These are phyloP conservation scores for Halictus ligatus DNA, from an alignment of 2,888 invertebrate genomes.

Conservation along the genomic window DNA sequence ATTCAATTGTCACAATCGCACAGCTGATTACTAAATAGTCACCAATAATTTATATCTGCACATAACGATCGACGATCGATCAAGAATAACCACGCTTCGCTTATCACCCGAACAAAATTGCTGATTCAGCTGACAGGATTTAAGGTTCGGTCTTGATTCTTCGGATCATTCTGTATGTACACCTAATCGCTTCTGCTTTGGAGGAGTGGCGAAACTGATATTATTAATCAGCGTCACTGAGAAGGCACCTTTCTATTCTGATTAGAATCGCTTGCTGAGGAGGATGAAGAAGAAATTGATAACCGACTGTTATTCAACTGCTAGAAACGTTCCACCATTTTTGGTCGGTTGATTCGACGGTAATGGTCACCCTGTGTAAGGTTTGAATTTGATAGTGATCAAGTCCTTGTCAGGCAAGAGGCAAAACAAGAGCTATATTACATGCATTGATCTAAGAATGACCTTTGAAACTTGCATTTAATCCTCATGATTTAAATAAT, in stretches of 20 bases:
- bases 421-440: background rate
- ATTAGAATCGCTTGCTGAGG: background rate
- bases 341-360: background rate
- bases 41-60: background rate
- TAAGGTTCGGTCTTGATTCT: background rate
- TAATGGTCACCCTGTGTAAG: background rate
- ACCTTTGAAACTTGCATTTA: background rate
- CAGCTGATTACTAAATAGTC: background rate
- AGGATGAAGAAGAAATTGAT: background rate
- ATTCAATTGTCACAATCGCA: background rate
- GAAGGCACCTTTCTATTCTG: background rate
- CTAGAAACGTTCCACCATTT: background rate
- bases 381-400: background rate
- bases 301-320: slow-evolving; percentile 15
- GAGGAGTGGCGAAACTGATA: background rate
- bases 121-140: background rate
- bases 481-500: background rate
- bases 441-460: background rate
- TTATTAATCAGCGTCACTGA: slow-evolving; percentile 2
- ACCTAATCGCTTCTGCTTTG: slow-evolving; percentile 26
- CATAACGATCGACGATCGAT: background rate
- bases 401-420: background rate
- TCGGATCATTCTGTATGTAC: background rate
- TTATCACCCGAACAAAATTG: background rate
- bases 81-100: slow-evolving; percentile 10